A percentile compares a stretch with the other conserved stretches of the same genome.
Conservation (phyloP, 1,140 invertebrate species). For the Heliconius hermathena region DNA sequence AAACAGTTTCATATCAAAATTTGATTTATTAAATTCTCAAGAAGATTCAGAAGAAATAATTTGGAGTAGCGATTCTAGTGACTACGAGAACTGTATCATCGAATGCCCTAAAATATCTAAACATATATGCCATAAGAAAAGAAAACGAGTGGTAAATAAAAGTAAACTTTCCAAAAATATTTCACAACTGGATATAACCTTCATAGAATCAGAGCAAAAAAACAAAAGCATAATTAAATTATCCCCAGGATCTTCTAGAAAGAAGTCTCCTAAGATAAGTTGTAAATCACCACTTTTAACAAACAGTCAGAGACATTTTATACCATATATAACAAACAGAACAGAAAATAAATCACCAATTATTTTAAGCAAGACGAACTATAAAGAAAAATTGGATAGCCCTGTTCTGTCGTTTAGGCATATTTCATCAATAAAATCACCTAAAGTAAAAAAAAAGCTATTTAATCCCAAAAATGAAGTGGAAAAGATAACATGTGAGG, state of each 20-base stretch:
- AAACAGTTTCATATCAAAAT: conserved; percentile 57
- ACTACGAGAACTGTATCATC: conserved; percentile 50
- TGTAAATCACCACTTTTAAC: conserved; percentile 50
- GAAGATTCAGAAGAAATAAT: conserved; percentile 60
- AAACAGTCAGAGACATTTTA: conserved; percentile 13
- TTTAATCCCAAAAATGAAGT: conserved; percentile 37
- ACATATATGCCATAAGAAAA: conserved; percentile 42
- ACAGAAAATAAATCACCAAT: neutral
- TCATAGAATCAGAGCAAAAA: conserved; percentile 21
- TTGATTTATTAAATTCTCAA: conserved; percentile 61
- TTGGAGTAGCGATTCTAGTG: conserved; percentile 67
- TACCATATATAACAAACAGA: neutral
- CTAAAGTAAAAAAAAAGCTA: conserved; percentile 59
- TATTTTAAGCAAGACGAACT: neutral
- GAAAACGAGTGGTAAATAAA: conserved; percentile 56
- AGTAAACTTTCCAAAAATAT: conserved; percentile 51
- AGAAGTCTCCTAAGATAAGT: neutral
- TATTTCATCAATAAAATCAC: conserved; percentile 40
- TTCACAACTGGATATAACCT: conserved; percentile 62
- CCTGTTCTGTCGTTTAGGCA: conserved; percentile 39
- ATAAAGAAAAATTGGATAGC: conserved; percentile 36
- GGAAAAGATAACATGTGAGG: conserved; percentile 6
- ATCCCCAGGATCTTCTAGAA: conserved; percentile 35
- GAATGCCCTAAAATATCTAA: neutral
- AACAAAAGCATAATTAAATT: conserved; percentile 21